phyloP scores from a whole-genome alignment of 2,113 vertebrate genomes.

The Promerops cafer region DNA sequence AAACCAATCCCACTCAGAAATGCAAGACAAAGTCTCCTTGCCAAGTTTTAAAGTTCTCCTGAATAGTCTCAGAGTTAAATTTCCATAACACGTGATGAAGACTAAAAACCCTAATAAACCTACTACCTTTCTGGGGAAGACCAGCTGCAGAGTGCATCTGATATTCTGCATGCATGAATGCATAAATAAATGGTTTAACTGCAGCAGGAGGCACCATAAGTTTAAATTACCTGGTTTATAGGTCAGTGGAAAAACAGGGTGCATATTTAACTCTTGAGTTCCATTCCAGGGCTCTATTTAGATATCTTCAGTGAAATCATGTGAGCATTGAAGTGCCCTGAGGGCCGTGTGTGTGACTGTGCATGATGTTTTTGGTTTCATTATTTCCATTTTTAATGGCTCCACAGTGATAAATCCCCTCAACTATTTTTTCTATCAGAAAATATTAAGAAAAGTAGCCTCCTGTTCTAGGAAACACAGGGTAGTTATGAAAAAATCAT shows the following conservation, averaged over 20 bases:
- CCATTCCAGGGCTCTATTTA: not conserved
- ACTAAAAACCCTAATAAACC: not conserved
- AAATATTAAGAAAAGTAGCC: not conserved
- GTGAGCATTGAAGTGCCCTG: not conserved
- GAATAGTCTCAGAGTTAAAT: not conserved
- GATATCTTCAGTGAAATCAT: not conserved
- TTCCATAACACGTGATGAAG: not conserved
- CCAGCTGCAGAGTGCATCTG: not conserved
- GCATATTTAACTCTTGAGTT: not conserved
- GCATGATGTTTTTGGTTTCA: not conserved
- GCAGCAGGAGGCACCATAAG: not conserved
- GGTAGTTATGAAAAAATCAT: not conserved
- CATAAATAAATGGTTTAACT: not conserved
- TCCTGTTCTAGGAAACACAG: not conserved
- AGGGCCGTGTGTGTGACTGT: not conserved
- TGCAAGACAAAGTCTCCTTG: not conserved
- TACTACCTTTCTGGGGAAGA: not conserved
- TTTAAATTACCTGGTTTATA: not conserved
- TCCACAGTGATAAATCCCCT: not conserved
- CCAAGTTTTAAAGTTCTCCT: not conserved
- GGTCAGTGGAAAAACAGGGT: not conserved
- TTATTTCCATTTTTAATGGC: not conserved
- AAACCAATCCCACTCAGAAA: not conserved
- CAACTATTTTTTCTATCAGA: not conserved
- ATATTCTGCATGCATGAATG: not conserved